These are phyloP conservation scores for Choloepus hoffmanni DNA, from an alignment of 2,113 vertebrate genomes.

Conservation along the genomic window DNA sequence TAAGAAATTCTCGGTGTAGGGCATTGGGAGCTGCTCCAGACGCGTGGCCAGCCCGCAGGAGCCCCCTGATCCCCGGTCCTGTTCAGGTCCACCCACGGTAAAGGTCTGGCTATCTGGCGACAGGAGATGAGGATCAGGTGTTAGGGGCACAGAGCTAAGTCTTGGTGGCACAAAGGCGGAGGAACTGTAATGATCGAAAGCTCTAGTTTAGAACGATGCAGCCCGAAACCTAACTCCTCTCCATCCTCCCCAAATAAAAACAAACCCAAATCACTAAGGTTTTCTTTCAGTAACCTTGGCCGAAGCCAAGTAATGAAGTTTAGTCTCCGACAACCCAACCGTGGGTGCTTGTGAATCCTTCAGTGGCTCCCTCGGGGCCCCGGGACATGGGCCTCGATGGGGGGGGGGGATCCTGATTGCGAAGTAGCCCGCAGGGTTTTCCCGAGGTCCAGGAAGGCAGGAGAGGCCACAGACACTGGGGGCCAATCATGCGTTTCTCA, in stretches of 20 bases:
- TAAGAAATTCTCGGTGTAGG: not conserved
- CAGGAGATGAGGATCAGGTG: not conserved
- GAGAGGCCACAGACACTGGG: not conserved
- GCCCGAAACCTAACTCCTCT: not conserved
- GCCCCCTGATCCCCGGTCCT: not conserved
- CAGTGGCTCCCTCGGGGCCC: not conserved
- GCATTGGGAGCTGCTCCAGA: not conserved
- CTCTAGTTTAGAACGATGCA: not conserved
- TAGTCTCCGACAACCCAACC: not conserved
- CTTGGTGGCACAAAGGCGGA: constrained; percentile 60
- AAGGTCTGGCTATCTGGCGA: not conserved
- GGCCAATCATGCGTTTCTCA: not conserved
- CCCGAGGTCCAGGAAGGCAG: not conserved
- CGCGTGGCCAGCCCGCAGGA: not conserved
- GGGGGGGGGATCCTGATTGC: not conserved
- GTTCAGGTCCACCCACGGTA: not conserved
- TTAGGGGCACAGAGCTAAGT: not conserved
- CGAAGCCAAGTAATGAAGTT: not conserved
- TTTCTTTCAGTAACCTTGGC: constrained; percentile 35
- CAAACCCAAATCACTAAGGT: not conserved
- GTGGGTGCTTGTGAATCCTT: not conserved
- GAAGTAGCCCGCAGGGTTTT: not conserved
- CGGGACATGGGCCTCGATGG: not conserved
- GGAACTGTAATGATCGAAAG: not conserved
- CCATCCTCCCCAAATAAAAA: constrained; percentile 48